Evolutionary conservation across 2,888 invertebrate species (phyloP).

Genomic region (Drosophila meridiana): DNA sequence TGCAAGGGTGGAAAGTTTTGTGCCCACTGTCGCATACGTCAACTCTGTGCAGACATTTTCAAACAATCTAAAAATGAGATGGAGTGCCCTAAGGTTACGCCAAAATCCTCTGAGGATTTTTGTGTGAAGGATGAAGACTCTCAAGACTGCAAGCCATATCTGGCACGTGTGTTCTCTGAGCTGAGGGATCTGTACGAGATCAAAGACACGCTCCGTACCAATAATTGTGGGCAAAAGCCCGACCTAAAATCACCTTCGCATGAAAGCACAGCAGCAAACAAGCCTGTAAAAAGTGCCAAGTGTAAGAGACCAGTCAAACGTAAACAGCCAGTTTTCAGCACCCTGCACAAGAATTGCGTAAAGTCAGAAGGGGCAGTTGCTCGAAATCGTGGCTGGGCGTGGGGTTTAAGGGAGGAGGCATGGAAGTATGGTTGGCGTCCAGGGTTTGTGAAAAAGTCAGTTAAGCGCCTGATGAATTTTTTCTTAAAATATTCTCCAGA

Average conservation of each 20-base stretch:
- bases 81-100: conserved; percentile 48
- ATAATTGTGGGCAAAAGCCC: conserved; percentile 3
- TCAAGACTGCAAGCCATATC: conserved; percentile 72
- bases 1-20: conserved; percentile 72
- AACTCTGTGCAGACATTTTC: conserved; percentile 67
- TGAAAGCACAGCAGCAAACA: neutral
- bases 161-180: conserved; percentile 79
- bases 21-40: conserved; percentile 75
- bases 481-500: conserved; percentile 75
- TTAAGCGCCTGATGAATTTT: conserved; percentile 82
- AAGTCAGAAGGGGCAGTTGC: conserved; percentile 86
- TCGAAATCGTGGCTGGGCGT: conserved; percentile 89
- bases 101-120: conserved; percentile 55
- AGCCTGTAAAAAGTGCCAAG: neutral
- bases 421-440: conserved; percentile 82
- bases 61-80: neutral
- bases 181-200: conserved; percentile 76
- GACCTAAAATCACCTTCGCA: neutral
- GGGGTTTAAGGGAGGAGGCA: conserved; percentile 84
- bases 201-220: conserved; percentile 43
- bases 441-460: conserved; percentile 82
- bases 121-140: conserved; percentile 53
- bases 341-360: conserved; percentile 87
- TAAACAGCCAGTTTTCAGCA: conserved; percentile 67
- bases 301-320: conserved; percentile 43